Evolutionary conservation across 2,113 vertebrate species (phyloP), one percentile per base, ranked within the genome.

Genomic region (Macaca nemestrina): DNA sequence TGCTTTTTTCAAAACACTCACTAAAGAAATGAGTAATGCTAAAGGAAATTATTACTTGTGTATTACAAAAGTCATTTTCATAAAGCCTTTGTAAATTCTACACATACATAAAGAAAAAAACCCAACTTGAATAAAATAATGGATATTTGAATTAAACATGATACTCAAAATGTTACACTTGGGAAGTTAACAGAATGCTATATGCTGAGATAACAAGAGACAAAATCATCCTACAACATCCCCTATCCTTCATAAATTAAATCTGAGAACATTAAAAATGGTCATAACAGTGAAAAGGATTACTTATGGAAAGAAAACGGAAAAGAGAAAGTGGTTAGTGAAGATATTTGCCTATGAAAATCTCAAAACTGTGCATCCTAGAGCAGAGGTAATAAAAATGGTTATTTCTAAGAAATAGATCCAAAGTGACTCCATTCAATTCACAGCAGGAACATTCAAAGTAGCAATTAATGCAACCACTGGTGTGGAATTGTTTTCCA

Each of bases 331-430:
- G 20, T 45, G 57, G 96, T 93, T 94, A 97, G 95, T 95, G 13
- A 87, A 90, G 94, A 96, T 86, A 90, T 95, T 78, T 97, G 59
- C 23, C 38, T 96, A n/a, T 81, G 73, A 96, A 97, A 94, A 81
- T 95, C 30, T 94, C 94, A 93, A 94, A 98, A 57, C 40, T 93
- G 5, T 48, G 32, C 89, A 93, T 93, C 72, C 91, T 95, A 43
- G 95, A 97, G 81, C 61, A 95, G 55, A 97, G 75, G 88, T 91
- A 98, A 98, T 98, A 98, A 98, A 93, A 23, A 70, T 38, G 70
- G 84, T 98, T 98, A 97, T 98, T 98, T 97, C 96, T 98, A 97
- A 98, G 95, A 98, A 98, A 96, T 86, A 98, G 97, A 97, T 94
- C 96, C 90, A 97, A 95, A 95, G 83, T 97, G 87, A 93, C 88